These are phyloP conservation scores for Corapipo altera DNA, from an alignment of 2,113 vertebrate genomes.

Conservation along the genomic window DNA sequence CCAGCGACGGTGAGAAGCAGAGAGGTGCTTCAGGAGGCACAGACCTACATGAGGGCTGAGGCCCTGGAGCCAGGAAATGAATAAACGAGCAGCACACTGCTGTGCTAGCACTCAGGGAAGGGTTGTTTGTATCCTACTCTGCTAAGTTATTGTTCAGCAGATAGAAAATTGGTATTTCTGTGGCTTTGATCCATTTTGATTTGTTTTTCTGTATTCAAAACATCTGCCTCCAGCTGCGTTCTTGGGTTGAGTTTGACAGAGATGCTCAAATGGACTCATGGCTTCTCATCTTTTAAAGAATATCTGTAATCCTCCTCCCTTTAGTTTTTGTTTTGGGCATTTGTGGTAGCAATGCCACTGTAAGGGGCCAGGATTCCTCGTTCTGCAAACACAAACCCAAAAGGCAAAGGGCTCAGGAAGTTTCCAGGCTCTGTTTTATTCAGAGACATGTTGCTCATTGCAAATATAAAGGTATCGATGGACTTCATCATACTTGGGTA, in stretches of 20 bases:
- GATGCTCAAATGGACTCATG: neutral
- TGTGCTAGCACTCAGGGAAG: neutral
- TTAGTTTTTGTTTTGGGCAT: neutral
- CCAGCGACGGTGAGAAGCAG: neutral
- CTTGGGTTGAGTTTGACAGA: neutral
- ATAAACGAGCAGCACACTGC: neutral
- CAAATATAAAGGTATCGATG: neutral
- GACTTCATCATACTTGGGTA: fast-evolving
- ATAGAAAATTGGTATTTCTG: neutral
- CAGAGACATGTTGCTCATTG: fast-evolving
- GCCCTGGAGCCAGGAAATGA: neutral
- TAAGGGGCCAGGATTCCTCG: neutral
- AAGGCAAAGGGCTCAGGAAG: neutral
- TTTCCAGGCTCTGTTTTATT: neutral
- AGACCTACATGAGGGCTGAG: neutral
- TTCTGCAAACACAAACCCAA: neutral
- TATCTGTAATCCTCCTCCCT: neutral
- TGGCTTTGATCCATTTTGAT: neutral
- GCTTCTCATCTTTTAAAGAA: neutral
- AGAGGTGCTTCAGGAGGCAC: neutral
- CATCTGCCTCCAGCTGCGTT: neutral
- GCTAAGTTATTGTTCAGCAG: neutral
- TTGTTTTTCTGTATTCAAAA: neutral
- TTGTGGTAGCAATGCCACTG: neutral
- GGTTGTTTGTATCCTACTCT: neutral